phyloP scores from a whole-genome alignment of 1,140 invertebrate species.

The Anagrus nilaparvatae region DNA sequence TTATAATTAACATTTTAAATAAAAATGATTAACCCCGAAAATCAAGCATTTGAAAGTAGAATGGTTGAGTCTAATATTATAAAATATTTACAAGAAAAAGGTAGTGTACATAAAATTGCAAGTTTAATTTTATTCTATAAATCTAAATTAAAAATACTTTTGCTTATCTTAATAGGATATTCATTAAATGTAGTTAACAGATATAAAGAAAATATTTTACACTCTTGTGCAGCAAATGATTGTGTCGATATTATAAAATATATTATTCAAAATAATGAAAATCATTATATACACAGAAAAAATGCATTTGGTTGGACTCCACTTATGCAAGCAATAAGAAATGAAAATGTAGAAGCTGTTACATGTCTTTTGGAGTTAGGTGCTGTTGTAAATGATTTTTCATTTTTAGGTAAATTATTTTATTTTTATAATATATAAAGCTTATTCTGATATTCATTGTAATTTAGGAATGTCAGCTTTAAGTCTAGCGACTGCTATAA shows the following conservation, averaged over 20 bases:
- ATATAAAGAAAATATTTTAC: constrained; percentile 34
- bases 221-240: constrained; percentile 31
- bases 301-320: constrained; percentile 46
- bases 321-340: constrained; percentile 43
- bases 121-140: constrained; percentile 4
- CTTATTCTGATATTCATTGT: not conserved
- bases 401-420: constrained; percentile 36
- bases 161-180: too few relatives aligned
- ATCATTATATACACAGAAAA: constrained; percentile 26
- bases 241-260: constrained; percentile 24
- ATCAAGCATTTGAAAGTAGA: too few relatives aligned
- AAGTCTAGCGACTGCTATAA: constrained; percentile 30
- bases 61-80: too few relatives aligned
- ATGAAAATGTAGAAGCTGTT: constrained; percentile 35
- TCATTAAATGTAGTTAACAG: constrained; percentile 32
- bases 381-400: constrained; percentile 34
- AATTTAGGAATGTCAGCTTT: constrained; percentile 30
- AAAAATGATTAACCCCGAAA: too few relatives aligned
- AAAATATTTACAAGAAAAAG: too few relatives aligned
- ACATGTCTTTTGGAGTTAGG: constrained; percentile 34
- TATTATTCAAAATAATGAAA: constrained; percentile 24
- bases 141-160: too few relatives aligned
- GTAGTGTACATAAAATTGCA: too few relatives aligned
- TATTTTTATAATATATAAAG: not conserved
- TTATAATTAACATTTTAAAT: too few relatives aligned